A percentile compares a stretch with the other conserved stretches of the same genome.
Evolutionary conservation across 2,113 vertebrate species (phyloP).

Genomic region (Zapornia atra): DNA sequence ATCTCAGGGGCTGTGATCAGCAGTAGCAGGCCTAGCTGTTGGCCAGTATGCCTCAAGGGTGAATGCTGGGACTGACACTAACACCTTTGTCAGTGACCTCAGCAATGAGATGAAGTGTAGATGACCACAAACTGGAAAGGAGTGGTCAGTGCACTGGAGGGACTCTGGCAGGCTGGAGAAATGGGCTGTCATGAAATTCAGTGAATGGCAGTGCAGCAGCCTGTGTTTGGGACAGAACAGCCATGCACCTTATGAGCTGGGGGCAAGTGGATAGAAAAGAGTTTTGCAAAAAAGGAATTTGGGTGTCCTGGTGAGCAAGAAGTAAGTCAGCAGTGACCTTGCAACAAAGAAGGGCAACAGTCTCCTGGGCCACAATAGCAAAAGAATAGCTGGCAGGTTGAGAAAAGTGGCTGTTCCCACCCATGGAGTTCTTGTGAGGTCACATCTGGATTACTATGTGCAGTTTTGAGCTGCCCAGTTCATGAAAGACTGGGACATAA

Average conservation of each 20-base stretch:
- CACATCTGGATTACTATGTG: neutral
- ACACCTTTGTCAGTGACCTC: neutral
- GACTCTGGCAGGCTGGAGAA: neutral
- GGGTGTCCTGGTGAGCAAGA: neutral
- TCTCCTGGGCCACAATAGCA: neutral
- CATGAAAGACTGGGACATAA: neutral
- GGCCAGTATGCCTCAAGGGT: neutral
- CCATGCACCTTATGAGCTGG: neutral
- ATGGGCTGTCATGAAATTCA: neutral
- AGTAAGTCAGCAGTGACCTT: neutral
- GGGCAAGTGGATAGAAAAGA: neutral
- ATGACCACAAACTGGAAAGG: neutral
- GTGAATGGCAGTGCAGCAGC: neutral
- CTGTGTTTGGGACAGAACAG: neutral
- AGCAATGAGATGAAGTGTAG: neutral
- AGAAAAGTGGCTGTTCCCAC: neutral
- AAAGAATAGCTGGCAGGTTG: neutral
- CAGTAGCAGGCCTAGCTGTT: neutral
- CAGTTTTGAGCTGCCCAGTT: neutral
- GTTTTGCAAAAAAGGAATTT: neutral
- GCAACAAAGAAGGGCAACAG: no score
- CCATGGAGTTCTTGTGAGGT: neutral
- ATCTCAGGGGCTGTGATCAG: neutral
- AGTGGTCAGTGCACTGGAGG: neutral
- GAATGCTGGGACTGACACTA: neutral